Evolutionary conservation across 1,140 invertebrate species (phyloP), one percentile per base, ranked within the genome.

Genomic region (Hestina assimilis): DNA sequence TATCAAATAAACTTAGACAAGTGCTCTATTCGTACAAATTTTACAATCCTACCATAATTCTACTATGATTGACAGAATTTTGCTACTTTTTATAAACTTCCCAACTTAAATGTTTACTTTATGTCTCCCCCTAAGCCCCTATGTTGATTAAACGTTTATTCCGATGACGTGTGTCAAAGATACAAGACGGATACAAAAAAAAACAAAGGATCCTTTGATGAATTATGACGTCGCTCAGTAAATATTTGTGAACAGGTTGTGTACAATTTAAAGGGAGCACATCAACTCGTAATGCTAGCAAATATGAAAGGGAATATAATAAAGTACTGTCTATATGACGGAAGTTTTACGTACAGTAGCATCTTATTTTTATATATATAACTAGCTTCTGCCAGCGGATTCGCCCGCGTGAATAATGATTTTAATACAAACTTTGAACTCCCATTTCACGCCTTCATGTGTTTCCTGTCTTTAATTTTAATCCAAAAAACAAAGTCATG

Each of bases 191-290:
- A 60, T 61, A 67, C 65, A 67, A 76, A 75, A 67, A 76, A 75
- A 75, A 65, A 60, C 61, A 72, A 75, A 79, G 64, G 31, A 59
- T 63, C 69, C 75, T 79, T 82, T 82, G 76, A 79, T 74, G 72
- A 82, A 82, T 82, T 79, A 76, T 75, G 64, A 61, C 69, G 66
- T 78, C 72, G 20, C 20, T 17, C 8, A 2, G 42, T 38, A 54
- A 54, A 54, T 54, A 46, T 54, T 54, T 45, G 15, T n/a, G 11
- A 11, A 35, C n/a, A 48, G 23, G 11, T 15, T 48, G 33, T 53
- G 15, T 41, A 28, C 35, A 26, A 40, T 42, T 53, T 31, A 45
- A 9, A 15, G 23, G 19, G 12, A 11, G n/a, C 15, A 31, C 28
- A n/a, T 35, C 19, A 35, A 33, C 11, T 26, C 24, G n/a, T 48